Evolutionary conservation across 1,140 invertebrate species (phyloP).

Genomic region (Planococcus citri): DNA sequence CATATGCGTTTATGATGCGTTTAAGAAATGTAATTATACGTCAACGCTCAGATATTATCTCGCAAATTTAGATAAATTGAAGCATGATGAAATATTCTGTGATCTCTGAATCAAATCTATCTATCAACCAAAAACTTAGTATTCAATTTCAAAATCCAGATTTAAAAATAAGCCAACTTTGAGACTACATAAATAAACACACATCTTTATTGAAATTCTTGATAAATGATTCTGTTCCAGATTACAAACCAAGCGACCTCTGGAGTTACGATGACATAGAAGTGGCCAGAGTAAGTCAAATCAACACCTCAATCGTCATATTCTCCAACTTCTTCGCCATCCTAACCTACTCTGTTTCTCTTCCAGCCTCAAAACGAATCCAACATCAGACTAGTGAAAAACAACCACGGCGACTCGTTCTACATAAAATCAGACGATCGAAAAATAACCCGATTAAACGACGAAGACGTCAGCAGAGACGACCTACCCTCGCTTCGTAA

Average conservation of each 20-base stretch:
- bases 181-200: too few relatives aligned
- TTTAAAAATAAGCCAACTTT: too few relatives aligned
- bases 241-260: background rate
- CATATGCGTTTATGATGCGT: too few relatives aligned
- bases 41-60: too few relatives aligned
- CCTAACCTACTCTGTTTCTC: background rate
- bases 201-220: too few relatives aligned
- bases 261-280: background rate
- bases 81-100: too few relatives aligned
- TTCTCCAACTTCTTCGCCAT: background rate
- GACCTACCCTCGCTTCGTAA: background rate
- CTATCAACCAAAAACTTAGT: too few relatives aligned
- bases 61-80: too few relatives aligned
- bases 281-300: background rate
- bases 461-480: background rate
- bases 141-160: too few relatives aligned
- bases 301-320: background rate
- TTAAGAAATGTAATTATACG: too few relatives aligned
- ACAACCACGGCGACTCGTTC: background rate
- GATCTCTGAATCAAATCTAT: too few relatives aligned
- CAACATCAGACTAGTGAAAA: background rate
- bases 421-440: background rate
- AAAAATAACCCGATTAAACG: background rate
- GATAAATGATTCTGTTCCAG: background rate
- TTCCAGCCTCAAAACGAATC: background rate